A percentile compares a stretch with the other conserved stretches of the same genome.
phyloP scores from a whole-genome alignment of 2,888 invertebrate species.

The Bibio marci region DNA sequence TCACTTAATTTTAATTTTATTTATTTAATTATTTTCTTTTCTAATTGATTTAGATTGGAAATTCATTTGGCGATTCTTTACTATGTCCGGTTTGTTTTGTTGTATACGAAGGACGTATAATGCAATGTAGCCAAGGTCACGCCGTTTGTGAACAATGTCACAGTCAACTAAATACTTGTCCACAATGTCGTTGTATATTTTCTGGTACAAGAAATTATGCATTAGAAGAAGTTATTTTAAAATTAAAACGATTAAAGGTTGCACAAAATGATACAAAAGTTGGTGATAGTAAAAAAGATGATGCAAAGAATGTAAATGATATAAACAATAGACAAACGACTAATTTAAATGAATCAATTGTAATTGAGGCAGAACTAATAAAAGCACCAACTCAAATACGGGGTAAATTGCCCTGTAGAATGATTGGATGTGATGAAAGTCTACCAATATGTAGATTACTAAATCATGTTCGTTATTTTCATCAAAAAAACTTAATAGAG shows the following conservation, averaged over 20 bases:
- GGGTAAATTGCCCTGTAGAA: conserved; percentile 18
- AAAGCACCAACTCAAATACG: neutral
- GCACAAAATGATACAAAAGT: conserved; percentile 1
- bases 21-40: too few species aligned
- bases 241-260: conserved; percentile 25
- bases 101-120: conserved; percentile 31
- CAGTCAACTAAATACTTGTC: conserved; percentile 30
- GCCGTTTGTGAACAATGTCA: conserved; percentile 37
- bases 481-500: conserved; percentile 32
- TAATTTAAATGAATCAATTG: neutral
- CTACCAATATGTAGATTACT: conserved; percentile 31
- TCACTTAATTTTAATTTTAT: too few species aligned
- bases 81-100: conserved; percentile 42
- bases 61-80: too few species aligned
- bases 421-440: conserved; percentile 27
- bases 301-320: neutral
- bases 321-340: neutral
- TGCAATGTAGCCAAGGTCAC: conserved; percentile 38
- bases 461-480: conserved; percentile 34
- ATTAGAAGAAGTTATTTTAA: conserved; percentile 35
- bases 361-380: too few species aligned
- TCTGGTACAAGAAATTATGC: conserved; percentile 36
- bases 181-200: conserved; percentile 34
- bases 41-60: too few species aligned
- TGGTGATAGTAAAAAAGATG: too few species aligned